phyloP scores from a whole-genome alignment of 2,113 vertebrate genomes.

The Mustela lutreola region DNA sequence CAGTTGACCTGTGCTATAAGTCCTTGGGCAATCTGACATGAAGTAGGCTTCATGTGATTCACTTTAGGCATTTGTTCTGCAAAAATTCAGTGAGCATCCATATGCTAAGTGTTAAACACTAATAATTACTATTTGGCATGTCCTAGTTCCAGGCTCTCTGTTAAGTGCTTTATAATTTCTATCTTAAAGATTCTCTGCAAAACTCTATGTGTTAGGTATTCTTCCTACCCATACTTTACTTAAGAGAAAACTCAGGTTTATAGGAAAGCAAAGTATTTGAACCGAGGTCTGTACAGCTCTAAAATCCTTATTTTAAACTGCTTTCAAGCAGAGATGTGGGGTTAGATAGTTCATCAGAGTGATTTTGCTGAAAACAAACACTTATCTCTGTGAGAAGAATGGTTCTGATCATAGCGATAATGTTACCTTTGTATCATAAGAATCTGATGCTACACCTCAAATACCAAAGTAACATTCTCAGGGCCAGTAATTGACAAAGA shows the following conservation, averaged over 20 bases:
- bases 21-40: not conserved
- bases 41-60: not conserved
- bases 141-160: constrained; percentile 2
- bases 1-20: not conserved
- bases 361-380: constrained; percentile 50
- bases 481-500: constrained; percentile 10
- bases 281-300: not conserved
- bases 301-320: not conserved
- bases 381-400: constrained; percentile 29
- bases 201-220: constrained; percentile 26
- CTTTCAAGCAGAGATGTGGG: not conserved
- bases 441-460: constrained; percentile 21
- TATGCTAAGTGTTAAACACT: not conserved
- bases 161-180: constrained; percentile 15
- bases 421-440: not conserved
- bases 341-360: not conserved
- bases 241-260: constrained; percentile 56
- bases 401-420: not conserved
- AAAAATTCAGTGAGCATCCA: constrained; percentile 8
- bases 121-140: constrained; percentile 5
- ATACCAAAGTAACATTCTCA: constrained; percentile 42
- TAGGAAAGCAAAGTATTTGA: constrained; percentile 5
- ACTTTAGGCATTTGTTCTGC: not conserved
- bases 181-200: constrained; percentile 40
- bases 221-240: constrained; percentile 11